Evolutionary conservation across 2,888 invertebrate species (phyloP).

Genomic region (Iphiclides podalirius): DNA sequence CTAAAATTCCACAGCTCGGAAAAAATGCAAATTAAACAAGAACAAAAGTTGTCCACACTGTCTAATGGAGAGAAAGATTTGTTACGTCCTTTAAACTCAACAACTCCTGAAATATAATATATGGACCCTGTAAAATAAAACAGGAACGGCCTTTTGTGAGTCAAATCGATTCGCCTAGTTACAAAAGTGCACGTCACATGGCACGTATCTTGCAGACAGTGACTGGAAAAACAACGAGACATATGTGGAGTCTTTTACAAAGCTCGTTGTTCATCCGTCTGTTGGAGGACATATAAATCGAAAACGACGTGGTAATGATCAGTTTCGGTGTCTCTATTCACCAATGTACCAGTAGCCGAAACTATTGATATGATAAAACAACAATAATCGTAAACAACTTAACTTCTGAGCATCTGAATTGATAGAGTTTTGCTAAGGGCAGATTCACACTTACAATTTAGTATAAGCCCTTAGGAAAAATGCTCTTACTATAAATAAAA

Average conservation of each 20-base stretch:
- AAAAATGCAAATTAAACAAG: neutral
- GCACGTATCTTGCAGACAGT: neutral
- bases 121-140: conserved; percentile 26
- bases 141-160: conserved; percentile 26
- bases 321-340: neutral
- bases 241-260: too few relatives aligned
- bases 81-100: too few relatives aligned
- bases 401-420: conserved; percentile 1
- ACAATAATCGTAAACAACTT: neutral
- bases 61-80: neutral
- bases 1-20: too few relatives aligned
- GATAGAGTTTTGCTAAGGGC: conserved; percentile 4
- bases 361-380: neutral
- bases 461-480: too few relatives aligned
- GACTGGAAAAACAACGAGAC: neutral
- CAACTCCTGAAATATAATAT: conserved; percentile 20
- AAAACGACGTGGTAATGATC: neutral
- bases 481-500: too few relatives aligned
- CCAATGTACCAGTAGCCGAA: neutral
- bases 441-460: too few relatives aligned
- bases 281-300: neutral
- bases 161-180: conserved; percentile 26
- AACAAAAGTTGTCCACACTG: neutral
- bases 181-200: conserved; percentile 2
- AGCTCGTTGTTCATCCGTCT: neutral